phyloP scores from a whole-genome alignment of 2,797 vertebrate species.

The Xenopus petersii region DNA sequence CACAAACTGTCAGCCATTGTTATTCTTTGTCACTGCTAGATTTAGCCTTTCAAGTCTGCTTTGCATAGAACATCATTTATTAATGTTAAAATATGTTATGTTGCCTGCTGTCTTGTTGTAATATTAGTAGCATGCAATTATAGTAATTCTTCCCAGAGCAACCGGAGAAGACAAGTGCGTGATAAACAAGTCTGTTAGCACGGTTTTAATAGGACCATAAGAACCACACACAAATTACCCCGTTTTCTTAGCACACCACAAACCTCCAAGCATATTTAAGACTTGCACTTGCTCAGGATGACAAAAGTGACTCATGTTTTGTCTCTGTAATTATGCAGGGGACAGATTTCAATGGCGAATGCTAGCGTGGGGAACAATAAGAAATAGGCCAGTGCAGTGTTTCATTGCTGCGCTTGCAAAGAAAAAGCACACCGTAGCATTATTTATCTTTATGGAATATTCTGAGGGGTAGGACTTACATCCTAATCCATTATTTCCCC shows the following conservation, averaged over 20 bases:
- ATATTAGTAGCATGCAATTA: slow-evolving; percentile 46
- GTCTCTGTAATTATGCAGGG: slow-evolving; percentile 40
- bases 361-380: slow-evolving; percentile 36
- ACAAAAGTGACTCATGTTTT: slow-evolving; percentile 31
- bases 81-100: slow-evolving; percentile 41
- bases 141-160: slow-evolving; percentile 35
- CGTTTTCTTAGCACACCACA: slow-evolving; percentile 25
- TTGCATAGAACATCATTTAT: slow-evolving; percentile 37
- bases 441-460: slow-evolving; percentile 41
- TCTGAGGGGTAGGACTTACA: slow-evolving; percentile 27
- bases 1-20: too few relatives aligned
- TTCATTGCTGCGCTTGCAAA: slow-evolving; percentile 43
- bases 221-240: slow-evolving; percentile 44
- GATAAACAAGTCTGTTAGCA: slow-evolving; percentile 35
- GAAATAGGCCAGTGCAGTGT: neutral
- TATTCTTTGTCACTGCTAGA: slow-evolving; percentile 4
- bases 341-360: slow-evolving; percentile 28
- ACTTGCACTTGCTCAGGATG: slow-evolving; percentile 35
- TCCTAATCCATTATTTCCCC: slow-evolving; percentile 34
- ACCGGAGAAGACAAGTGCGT: slow-evolving; percentile 30
- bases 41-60: slow-evolving; percentile 26
- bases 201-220: slow-evolving; percentile 41
- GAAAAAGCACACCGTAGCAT: slow-evolving; percentile 12
- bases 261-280: slow-evolving; percentile 44
- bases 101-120: slow-evolving; percentile 22